Evolutionary conservation across 2,113 vertebrate species (phyloP).

Genomic region (Amphiprion percula): DNA sequence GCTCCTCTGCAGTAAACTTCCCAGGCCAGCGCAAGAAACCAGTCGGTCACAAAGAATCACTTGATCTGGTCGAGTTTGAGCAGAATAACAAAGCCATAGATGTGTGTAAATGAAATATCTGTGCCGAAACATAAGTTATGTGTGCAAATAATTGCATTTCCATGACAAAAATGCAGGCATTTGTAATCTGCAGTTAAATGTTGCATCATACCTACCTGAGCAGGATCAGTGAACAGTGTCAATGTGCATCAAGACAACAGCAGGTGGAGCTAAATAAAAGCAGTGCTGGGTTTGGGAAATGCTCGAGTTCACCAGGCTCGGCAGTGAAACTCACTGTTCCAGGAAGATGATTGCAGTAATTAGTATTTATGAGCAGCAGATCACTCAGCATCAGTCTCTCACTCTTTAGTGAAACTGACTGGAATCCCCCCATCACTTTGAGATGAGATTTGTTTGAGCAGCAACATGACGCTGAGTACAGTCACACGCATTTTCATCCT

Average conservation of each 20-base stretch:
- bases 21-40: constrained; percentile 5
- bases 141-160: neutral
- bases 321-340: neutral
- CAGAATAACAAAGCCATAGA: neutral
- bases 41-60: constrained; percentile 36
- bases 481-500: neutral
- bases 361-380: neutral
- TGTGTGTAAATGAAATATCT: neutral
- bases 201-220: neutral
- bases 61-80: constrained; percentile 3
- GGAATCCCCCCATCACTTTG: neutral
- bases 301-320: neutral
- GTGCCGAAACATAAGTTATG: neutral
- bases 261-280: constrained; percentile 68
- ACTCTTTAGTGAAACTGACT: neutral
- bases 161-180: neutral
- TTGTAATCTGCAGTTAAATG: neutral
- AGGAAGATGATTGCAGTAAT: constrained; percentile 11
- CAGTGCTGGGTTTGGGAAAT: neutral
- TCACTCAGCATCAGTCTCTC: neutral
- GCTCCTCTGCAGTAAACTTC: constrained; percentile 5
- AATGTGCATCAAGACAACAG: constrained; percentile 49
- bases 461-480: neutral
- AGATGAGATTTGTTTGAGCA: neutral
- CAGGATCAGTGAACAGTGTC: neutral